These are phyloP conservation scores for Myioborus melanocephalus DNA, from an alignment of 2,797 vertebrate genomes.

Conservation along the genomic window DNA sequence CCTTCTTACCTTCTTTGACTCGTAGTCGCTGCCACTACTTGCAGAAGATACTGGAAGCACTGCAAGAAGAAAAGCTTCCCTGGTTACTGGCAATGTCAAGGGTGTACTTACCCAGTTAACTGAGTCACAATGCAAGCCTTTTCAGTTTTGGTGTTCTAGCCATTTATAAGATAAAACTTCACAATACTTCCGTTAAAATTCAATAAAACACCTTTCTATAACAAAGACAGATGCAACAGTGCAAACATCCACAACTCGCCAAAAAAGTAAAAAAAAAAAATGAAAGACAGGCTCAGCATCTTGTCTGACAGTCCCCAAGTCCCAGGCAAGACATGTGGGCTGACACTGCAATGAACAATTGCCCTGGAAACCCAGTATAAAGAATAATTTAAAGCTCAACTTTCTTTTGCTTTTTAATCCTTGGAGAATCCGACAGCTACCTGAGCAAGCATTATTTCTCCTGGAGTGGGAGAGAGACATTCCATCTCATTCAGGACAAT, in stretches of 20 bases:
- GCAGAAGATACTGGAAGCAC: conserved; percentile 69
- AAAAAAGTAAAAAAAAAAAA: not conserved
- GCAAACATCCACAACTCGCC: rapidly evolving
- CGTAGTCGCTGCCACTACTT: conserved; percentile 45
- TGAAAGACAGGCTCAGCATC: not conserved
- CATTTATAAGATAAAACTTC: not conserved
- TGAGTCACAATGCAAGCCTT: not conserved
- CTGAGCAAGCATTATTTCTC: not conserved
- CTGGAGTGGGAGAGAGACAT: not conserved
- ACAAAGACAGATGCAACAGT: not conserved
- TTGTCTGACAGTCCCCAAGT: not conserved
- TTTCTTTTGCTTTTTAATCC: not conserved
- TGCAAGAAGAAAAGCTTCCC: conserved; percentile 23
- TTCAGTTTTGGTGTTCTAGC: not conserved
- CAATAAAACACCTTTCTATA: not conserved
- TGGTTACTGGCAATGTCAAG: not conserved
- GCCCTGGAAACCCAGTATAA: not conserved
- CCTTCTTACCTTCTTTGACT: conserved; percentile 54
- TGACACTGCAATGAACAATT: not conserved
- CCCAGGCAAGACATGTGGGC: rapidly evolving
- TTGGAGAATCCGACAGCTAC: not conserved
- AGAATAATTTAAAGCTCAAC: not conserved
- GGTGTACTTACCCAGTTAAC: rapidly evolving
- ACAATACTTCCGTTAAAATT: rapidly evolving
- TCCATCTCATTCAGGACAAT: not conserved